Percentiles rank a stretch among this genome's conserved stretches.
phyloP scores from a whole-genome alignment of 2,888 invertebrate genomes.

The Polymixis lichenea region DNA sequence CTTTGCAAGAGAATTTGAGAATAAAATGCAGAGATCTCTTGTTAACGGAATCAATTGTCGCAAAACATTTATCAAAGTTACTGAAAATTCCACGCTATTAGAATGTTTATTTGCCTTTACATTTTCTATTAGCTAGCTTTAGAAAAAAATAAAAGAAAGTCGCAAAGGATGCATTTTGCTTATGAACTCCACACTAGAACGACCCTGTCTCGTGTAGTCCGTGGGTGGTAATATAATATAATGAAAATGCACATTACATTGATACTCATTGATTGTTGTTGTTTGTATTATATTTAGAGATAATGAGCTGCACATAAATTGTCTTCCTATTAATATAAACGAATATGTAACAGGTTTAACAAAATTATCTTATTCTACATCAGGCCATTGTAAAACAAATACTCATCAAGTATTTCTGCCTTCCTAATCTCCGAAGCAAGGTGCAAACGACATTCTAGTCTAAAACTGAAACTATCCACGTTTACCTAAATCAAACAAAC shows the following conservation, averaged over 20 bases:
- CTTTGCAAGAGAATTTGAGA: background rate
- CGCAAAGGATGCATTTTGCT: no score
- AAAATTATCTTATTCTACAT: background rate
- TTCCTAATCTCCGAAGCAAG: no score
- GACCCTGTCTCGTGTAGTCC: no score
- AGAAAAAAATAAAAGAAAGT: no score
- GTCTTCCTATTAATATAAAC: background rate
- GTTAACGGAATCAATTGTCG: background rate
- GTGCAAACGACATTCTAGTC: background rate
- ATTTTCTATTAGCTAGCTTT: no score
- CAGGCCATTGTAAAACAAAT: background rate
- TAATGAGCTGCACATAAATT: background rate
- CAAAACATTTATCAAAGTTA: background rate
- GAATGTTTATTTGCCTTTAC: no score
- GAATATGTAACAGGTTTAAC: background rate
- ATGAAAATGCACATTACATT: no score
- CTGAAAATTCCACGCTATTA: background rate
- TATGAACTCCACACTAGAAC: no score
- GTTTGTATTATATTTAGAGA: background rate
- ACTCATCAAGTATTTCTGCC: background rate
- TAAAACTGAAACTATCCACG: slow-evolving; percentile 4
- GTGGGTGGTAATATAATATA: no score
- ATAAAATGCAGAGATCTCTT: background rate
- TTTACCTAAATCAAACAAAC: slow-evolving; percentile 19
- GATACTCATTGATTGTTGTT: no score